Evolutionary conservation across 2,888 invertebrate genomes (phyloP).

Genomic region (Yponomeuta sedellus): DNA sequence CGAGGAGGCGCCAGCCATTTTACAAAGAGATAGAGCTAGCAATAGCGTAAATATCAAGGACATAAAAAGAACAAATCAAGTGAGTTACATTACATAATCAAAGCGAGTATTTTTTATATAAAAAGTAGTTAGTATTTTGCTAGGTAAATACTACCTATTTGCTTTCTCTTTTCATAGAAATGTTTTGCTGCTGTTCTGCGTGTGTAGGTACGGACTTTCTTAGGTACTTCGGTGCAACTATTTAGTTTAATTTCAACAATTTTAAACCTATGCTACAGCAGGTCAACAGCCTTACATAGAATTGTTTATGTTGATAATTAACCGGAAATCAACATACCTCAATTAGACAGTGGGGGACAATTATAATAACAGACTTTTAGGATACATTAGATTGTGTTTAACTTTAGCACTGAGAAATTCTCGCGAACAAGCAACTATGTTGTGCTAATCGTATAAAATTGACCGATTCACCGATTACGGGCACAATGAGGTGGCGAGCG

Average conservation of each 20-base stretch:
- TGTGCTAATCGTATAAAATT: conserved; percentile 26
- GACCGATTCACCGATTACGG: conserved; percentile 56
- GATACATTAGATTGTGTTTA: not conserved
- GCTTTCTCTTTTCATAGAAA: no score
- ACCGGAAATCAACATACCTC: no score
- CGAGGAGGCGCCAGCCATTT: conserved; percentile 63
- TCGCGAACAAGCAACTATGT: not conserved
- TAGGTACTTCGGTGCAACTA: not conserved
- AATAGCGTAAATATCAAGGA: no score
- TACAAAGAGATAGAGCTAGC: conserved; percentile 62
- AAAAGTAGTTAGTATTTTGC: no score
- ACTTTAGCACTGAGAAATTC: conserved; percentile 34
- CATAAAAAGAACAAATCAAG: no score
- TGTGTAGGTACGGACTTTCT: not conserved
- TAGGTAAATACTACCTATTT: no score
- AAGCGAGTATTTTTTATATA: no score
- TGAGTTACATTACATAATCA: no score
- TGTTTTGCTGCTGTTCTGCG: no score
- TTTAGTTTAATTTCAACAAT: no score
- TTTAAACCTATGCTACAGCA: conserved; percentile 22
- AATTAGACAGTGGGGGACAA: no score
- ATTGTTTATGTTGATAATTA: not conserved
- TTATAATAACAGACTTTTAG: no score
- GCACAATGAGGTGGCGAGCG: conserved; percentile 38
- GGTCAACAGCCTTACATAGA: conserved; percentile 59